phyloP scores from a whole-genome alignment of 2,797 vertebrate genomes.

The Rhadinocentrus ornatus region DNA sequence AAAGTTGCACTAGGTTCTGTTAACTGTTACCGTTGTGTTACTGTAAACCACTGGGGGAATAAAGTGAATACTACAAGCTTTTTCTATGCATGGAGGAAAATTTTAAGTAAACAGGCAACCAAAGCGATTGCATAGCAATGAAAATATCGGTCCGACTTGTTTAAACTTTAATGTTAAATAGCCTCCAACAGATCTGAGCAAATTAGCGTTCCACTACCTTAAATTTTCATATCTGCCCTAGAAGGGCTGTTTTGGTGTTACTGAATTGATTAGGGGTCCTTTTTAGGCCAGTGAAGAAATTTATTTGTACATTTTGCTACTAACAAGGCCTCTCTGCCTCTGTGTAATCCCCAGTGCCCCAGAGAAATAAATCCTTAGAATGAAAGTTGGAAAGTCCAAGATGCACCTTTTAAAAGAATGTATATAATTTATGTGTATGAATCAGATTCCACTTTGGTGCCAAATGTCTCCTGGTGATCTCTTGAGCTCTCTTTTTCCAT shows the following conservation, averaged over 20 bases:
- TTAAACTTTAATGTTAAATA: background rate
- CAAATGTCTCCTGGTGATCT: conserved; percentile 66
- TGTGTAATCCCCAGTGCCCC: background rate
- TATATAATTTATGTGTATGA: background rate
- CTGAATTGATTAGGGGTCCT: background rate
- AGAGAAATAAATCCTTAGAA: conserved; percentile 11
- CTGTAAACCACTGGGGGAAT: background rate
- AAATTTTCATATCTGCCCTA: background rate
- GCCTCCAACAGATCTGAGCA: background rate
- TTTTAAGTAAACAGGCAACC: background rate
- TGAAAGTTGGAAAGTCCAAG: background rate
- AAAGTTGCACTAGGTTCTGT: background rate
- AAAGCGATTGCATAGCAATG: background rate
- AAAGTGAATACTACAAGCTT: background rate
- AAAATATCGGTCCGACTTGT: conserved; percentile 1
- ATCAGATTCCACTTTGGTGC: conserved; percentile 14
- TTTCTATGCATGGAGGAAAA: background rate
- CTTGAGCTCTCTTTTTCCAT: conserved; percentile 18
- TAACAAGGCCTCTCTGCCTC: conserved; percentile 5
- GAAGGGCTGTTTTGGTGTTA: background rate
- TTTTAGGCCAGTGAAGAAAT: conserved; percentile 5
- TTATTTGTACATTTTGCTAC: conserved; percentile 15
- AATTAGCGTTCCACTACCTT: background rate
- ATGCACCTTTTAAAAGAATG: background rate
- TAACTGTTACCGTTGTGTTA: background rate